Conservation (phyloP, 2,113 vertebrate genomes). For the Carassius gibelio region DNA sequence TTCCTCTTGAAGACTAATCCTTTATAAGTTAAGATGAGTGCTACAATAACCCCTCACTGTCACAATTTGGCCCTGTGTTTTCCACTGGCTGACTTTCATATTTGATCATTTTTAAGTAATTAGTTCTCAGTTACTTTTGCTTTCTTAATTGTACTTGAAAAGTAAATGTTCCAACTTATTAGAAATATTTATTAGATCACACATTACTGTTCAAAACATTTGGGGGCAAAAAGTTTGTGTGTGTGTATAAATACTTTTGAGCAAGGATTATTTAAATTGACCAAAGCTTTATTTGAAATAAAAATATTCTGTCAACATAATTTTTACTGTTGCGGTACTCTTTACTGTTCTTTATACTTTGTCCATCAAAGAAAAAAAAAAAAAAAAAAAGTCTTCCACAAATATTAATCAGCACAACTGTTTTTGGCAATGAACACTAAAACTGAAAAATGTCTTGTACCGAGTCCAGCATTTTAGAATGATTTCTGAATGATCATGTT, state of each 20-base stretch:
- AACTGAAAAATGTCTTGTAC: too few relatives aligned
- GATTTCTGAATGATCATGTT: neutral
- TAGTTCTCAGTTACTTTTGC: neutral
- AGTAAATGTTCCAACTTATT: neutral
- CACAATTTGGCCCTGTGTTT: neutral
- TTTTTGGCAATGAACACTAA: too few relatives aligned
- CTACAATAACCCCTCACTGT: constrained; percentile 32
- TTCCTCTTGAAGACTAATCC: constrained; percentile 49
- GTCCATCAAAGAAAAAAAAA: neutral
- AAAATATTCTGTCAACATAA: too few relatives aligned
- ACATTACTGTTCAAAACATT: neutral
- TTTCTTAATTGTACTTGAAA: neutral
- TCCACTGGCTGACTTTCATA: neutral
- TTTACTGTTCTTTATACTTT: neutral
- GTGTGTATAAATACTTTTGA: neutral
- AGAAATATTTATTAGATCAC: neutral
- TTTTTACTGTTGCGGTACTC: too few relatives aligned
- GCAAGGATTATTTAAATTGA: neutral
- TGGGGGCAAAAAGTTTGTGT: neutral
- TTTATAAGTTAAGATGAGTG: constrained; percentile 40
- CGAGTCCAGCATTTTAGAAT: neutral
- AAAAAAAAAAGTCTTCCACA: too few relatives aligned
- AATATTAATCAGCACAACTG: too few relatives aligned
- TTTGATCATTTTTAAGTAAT: too few relatives aligned
- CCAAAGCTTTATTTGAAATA: neutral